Conservation (phyloP, 64 coral and sea anemone genomes). For the Trachythela sp. region DNA sequence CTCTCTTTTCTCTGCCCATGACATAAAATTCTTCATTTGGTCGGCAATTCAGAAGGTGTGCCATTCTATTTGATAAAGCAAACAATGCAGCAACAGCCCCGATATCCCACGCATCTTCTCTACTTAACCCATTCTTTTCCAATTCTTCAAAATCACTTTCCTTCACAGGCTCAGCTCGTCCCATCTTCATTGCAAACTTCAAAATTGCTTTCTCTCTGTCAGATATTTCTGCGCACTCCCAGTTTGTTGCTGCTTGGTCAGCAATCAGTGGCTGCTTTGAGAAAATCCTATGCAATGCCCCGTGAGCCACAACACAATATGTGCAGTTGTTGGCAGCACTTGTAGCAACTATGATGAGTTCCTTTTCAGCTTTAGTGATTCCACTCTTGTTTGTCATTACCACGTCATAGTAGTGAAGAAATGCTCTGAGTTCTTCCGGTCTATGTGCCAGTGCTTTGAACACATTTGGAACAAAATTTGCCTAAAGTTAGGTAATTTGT, state of each 20-base stretch:
- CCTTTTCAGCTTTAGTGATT: not conserved
- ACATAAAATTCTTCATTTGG: slow-evolving; percentile 81
- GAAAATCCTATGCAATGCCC: not conserved
- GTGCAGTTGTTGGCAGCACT: not conserved
- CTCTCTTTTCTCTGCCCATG: not conserved
- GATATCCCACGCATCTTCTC: slow-evolving; percentile 86
- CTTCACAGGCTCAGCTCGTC: slow-evolving; percentile 59
- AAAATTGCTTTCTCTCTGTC: slow-evolving; percentile 75
- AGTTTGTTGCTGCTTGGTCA: slow-evolving; percentile 64
- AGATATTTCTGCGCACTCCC: slow-evolving; percentile 71
- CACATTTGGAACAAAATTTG: slow-evolving; percentile 86
- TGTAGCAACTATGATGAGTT: slow-evolving; percentile 6
- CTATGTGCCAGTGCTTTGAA: slow-evolving; percentile 72
- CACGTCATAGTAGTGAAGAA: not conserved
- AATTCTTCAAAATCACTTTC: slow-evolving; percentile 66
- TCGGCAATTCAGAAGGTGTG: slow-evolving; percentile 71
- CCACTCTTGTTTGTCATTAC: not conserved
- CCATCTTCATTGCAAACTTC: slow-evolving; percentile 75
- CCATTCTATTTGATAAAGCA: slow-evolving; percentile 82
- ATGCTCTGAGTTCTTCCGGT: slow-evolving; percentile 33
- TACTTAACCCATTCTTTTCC: slow-evolving; percentile 58
- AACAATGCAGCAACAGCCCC: slow-evolving; percentile 83
- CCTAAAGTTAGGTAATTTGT: slow-evolving; percentile 23
- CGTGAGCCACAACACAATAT: slow-evolving; percentile 11
- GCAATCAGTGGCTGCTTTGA: slow-evolving; percentile 8